These are phyloP conservation scores for Allophyes oxyacanthae DNA, from an alignment of 2,888 invertebrate genomes.

Conservation along the genomic window DNA sequence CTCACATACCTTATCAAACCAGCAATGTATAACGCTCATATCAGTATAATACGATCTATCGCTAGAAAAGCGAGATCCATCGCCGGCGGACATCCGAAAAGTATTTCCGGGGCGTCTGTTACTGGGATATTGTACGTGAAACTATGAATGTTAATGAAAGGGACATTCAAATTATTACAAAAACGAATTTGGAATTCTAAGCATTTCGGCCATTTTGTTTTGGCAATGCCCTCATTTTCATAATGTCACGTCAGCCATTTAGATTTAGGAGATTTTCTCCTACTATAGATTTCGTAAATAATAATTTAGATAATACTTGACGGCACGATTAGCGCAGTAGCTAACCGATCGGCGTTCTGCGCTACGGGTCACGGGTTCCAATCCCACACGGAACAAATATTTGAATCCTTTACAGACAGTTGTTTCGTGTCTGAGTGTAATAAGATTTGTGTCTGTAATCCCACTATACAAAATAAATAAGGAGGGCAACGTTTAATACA, in stretches of 20 bases:
- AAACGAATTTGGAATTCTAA: constrained; percentile 29
- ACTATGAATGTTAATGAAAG: constrained; percentile 61
- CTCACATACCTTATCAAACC: constrained; percentile 35
- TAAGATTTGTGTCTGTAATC: too few relatives aligned
- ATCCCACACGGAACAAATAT: too few relatives aligned
- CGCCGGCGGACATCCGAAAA: constrained; percentile 79
- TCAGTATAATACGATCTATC: constrained; percentile 60
- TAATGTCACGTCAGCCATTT: constrained; percentile 5
- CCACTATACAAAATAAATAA: too few relatives aligned
- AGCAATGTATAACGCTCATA: constrained; percentile 39
- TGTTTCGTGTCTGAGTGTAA: too few relatives aligned
- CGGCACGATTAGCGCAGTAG: too few relatives aligned
- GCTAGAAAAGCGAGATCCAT: constrained; percentile 63
- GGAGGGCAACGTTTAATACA: too few relatives aligned
- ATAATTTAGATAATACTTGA: too few relatives aligned
- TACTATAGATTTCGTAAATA: background rate
- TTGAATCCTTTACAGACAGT: too few relatives aligned
- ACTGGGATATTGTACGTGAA: constrained; percentile 57
- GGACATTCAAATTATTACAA: constrained; percentile 33
- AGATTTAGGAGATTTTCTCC: constrained; percentile 6
- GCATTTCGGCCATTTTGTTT: constrained; percentile 26
- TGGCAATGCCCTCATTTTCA: constrained; percentile 16
- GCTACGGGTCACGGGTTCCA: too few relatives aligned
- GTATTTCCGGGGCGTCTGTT: constrained; percentile 75
- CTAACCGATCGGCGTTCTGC: too few relatives aligned